Conservation (phyloP, 2,888 invertebrate genomes). For the Euplexia lucipara region DNA sequence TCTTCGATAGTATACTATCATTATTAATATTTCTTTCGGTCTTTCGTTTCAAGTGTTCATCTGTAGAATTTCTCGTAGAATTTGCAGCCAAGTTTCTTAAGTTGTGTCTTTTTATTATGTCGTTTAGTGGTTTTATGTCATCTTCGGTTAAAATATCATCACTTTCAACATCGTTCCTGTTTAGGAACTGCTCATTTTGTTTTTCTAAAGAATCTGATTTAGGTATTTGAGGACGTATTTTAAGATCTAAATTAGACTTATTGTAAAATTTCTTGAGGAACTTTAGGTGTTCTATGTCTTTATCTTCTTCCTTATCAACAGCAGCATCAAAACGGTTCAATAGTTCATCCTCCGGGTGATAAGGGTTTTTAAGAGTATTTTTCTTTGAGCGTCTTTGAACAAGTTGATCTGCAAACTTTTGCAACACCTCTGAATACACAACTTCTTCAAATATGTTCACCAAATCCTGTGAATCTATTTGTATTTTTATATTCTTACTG, state of each 20-base stretch:
- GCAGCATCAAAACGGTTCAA: slow-evolving; percentile 37
- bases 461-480: slow-evolving; percentile 70
- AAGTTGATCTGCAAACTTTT: slow-evolving; percentile 60
- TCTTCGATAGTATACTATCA: neutral
- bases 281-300: neutral
- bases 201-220: slow-evolving; percentile 59
- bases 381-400: slow-evolving; percentile 47
- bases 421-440: slow-evolving; percentile 56
- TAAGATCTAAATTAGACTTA: too few species aligned
- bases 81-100: neutral
- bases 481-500: slow-evolving; percentile 67
- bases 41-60: neutral
- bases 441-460: slow-evolving; percentile 63
- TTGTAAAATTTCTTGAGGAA: too few species aligned
- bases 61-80: neutral
- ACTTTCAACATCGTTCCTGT: slow-evolving; percentile 44
- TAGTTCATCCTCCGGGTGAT: slow-evolving; percentile 76
- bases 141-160: slow-evolving; percentile 58
- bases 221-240: too few species aligned
- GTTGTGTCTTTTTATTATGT: neutral
- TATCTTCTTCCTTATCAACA: neutral
- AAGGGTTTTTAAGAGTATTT: slow-evolving; percentile 71
- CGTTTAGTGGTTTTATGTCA: slow-evolving; percentile 3
- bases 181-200: slow-evolving; percentile 69
- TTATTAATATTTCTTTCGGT: neutral